These are phyloP conservation scores for Apomyelois bistriatella DNA, from an alignment of 2,888 invertebrate genomes.

Conservation along the genomic window DNA sequence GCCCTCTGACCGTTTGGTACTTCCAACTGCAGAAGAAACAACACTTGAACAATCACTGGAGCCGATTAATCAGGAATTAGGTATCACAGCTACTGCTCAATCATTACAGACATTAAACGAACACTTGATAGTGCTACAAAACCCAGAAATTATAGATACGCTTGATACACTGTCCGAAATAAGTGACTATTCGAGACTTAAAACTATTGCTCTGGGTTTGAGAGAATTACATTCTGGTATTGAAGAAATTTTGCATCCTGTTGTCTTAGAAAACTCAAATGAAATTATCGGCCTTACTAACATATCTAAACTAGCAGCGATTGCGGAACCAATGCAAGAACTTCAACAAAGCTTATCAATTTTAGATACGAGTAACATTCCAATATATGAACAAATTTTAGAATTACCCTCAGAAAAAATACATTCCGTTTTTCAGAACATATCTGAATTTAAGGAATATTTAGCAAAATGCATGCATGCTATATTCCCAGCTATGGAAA, in stretches of 20 bases:
- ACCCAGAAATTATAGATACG: slow-evolving; percentile 53
- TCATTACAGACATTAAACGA: slow-evolving; percentile 56
- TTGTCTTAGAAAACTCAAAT: slow-evolving; percentile 50
- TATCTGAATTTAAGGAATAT: slow-evolving; percentile 53
- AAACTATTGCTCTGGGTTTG: slow-evolving; percentile 48
- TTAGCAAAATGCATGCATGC: slow-evolving; percentile 51
- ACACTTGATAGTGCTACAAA: slow-evolving; percentile 52
- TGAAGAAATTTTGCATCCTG: slow-evolving; percentile 58
- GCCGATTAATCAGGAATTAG: slow-evolving; percentile 31
- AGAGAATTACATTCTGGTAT: slow-evolving; percentile 51
- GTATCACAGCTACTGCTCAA: slow-evolving; percentile 47
- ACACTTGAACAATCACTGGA: slow-evolving; percentile 34
- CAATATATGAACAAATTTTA: slow-evolving; percentile 59
- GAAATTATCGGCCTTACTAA: slow-evolving; percentile 38
- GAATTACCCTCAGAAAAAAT: slow-evolving; percentile 54
- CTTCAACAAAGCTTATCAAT: slow-evolving; percentile 56
- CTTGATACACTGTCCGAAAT: slow-evolving; percentile 58
- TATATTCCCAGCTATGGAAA: slow-evolving; percentile 51
- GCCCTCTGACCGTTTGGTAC: slow-evolving; percentile 49
- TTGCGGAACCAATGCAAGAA: slow-evolving; percentile 63
- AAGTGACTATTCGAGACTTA: slow-evolving; percentile 55
- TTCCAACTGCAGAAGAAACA: slow-evolving; percentile 47
- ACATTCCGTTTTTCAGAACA: slow-evolving; percentile 49
- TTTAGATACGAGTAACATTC: slow-evolving; percentile 59
- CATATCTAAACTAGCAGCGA: slow-evolving; percentile 44